phyloP scores from a whole-genome alignment of 2,113 vertebrate genomes.

The Peromyscus californicus region DNA sequence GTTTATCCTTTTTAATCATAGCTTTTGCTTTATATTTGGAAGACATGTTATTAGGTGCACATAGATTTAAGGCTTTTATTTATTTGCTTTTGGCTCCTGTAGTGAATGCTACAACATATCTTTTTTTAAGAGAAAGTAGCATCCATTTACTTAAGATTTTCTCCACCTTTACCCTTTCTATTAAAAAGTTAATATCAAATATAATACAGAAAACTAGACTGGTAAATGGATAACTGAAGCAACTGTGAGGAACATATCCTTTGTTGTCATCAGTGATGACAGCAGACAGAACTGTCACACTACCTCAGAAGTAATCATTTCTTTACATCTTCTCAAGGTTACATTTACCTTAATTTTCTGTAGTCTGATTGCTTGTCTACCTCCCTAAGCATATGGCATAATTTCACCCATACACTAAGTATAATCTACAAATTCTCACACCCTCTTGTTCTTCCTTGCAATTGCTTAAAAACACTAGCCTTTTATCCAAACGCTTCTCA shows the following conservation, averaged over 20 bases:
- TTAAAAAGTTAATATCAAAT: slow-evolving; percentile 33
- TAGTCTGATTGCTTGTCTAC: neutral
- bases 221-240: neutral
- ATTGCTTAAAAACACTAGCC: neutral
- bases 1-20: slow-evolving; percentile 23
- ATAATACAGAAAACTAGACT: neutral
- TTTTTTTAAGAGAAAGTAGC: neutral
- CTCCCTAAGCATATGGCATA: slow-evolving; percentile 10
- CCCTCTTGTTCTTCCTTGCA: neutral
- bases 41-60: neutral
- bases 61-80: slow-evolving; percentile 34
- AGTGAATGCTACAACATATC: neutral
- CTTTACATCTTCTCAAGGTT: neutral
- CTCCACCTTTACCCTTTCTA: neutral
- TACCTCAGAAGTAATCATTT: neutral
- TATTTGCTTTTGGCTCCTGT: neutral
- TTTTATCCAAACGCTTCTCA: neutral
- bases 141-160: slow-evolving; percentile 8
- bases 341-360: slow-evolving; percentile 15
- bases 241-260: neutral
- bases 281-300: neutral
- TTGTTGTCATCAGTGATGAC: neutral
- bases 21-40: slow-evolving; percentile 42
- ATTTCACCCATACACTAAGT: neutral
- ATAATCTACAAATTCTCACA: slow-evolving; percentile 5